These are phyloP conservation scores for Leptopterna dolabrata DNA, from an alignment of 2,888 invertebrate species.

Conservation along the genomic window DNA sequence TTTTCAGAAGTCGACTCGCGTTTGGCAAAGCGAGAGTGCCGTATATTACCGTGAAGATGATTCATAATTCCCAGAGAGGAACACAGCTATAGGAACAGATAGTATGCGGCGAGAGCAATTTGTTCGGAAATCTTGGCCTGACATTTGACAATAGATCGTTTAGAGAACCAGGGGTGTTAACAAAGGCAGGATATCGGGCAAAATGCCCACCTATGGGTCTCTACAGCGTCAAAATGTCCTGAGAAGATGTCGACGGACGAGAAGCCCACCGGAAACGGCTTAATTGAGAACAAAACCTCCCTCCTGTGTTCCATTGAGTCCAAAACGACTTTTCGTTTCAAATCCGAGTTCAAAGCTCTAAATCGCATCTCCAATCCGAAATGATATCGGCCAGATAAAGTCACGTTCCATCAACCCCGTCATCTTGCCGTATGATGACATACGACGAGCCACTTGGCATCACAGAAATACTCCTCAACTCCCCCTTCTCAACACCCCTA, in stretches of 20 bases:
- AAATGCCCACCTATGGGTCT: neutral
- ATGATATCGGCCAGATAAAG: conserved; percentile 47
- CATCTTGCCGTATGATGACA: conserved; percentile 45
- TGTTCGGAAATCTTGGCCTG: conserved; percentile 3
- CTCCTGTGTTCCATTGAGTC: neutral
- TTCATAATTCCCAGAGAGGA: neutral
- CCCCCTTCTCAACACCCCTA: conserved; percentile 22
- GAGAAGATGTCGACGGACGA: neutral
- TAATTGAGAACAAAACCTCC: neutral
- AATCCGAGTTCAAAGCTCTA: conserved; percentile 6
- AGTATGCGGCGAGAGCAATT: neutral
- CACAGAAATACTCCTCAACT: conserved; percentile 20
- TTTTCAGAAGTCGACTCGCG: neutral
- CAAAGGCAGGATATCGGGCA: neutral
- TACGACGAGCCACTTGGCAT: conserved; percentile 31
- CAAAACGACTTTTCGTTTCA: neutral
- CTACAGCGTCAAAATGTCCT: neutral
- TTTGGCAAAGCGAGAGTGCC: neutral
- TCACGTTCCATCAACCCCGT: conserved; percentile 41
- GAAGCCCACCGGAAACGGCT: neutral
- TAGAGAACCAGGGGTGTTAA: neutral
- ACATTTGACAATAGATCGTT: neutral
- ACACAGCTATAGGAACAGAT: neutral
- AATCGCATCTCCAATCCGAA: conserved; percentile 16
- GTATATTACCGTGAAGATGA: neutral